A percentile compares a stretch with the other conserved stretches of the same genome.
These are phyloP conservation scores for Ennomos fuscantarius DNA, from an alignment of 2,888 invertebrate species.

Conservation along the genomic window DNA sequence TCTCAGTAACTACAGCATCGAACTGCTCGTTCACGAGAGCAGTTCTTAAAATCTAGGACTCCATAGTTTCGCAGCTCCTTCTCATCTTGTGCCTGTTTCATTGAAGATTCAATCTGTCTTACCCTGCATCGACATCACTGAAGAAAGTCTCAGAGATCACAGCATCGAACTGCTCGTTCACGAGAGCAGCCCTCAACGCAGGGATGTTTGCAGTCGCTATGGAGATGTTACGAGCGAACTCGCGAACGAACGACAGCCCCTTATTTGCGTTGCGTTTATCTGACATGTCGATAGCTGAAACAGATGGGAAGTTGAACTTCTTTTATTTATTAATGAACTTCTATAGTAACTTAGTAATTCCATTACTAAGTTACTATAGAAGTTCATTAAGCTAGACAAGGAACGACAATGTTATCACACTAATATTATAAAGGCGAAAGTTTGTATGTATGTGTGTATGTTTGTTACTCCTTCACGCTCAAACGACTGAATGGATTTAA, in stretches of 20 bases:
- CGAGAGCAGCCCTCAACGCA: constrained; percentile 42
- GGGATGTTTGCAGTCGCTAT: constrained; percentile 31
- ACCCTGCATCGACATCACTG: constrained; percentile 61
- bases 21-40: constrained; percentile 47
- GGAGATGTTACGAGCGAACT: constrained; percentile 52
- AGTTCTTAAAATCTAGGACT: no score
- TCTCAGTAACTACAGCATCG: constrained; percentile 67
- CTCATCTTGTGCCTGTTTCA: no score
- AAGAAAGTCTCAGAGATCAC: constrained; percentile 68
- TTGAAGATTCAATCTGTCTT: constrained; percentile 22
- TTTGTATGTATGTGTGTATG: no score
- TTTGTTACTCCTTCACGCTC: no score
- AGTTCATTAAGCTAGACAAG: no score
- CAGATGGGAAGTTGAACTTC: background rate
- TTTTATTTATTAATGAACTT: no score
- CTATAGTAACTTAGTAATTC: no score
- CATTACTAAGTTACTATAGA: no score
- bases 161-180: constrained; percentile 58
- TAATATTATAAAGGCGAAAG: no score
- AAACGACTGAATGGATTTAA: no score
- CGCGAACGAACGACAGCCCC: constrained; percentile 38
- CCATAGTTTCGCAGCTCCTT: no score
- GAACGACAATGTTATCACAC: no score
- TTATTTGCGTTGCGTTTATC: constrained; percentile 19
- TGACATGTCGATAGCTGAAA: constrained; percentile 45